Evolutionary conservation across 1,140 invertebrate genomes (phyloP), one percentile per base, ranked within the genome.

Genomic region (Lordiphosa collinella): DNA sequence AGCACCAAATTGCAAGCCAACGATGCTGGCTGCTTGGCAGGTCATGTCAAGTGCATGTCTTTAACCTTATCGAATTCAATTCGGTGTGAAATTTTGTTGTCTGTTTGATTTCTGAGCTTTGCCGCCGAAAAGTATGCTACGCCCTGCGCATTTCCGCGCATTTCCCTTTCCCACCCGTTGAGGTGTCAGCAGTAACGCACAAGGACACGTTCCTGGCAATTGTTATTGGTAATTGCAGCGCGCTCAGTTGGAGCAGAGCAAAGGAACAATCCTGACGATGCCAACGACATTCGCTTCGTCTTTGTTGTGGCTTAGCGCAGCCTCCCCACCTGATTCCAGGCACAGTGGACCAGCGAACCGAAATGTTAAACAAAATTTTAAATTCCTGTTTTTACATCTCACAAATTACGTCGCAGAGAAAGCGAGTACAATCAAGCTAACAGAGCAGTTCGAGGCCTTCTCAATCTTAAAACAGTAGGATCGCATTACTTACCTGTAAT

Each of bases 21-120:
- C 10, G 25, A 10, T 43, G 22, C 22, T 43, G n/a, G n/a, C 4
- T 10, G 37, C 12, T 31, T 46, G 11, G 13, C 18, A 12, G 16
- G 18, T 29, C 3, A 31, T 25, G 18, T 11, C 25, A 46, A 13
- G 25, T 46, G 12, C 11, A n/a, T 10, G 14, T 14, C 54, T 22
- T 46, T 63, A 36, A 25, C 32, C 34, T 34, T 61, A 67, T 54
- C 62, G 5, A 67, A 72, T 55, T 53, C 72, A 76, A 78, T 76
- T 67, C 73, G 40, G 62, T 65, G 62, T 67, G 57, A 72, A 78
- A 59, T 44, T 43, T 56, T 31, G 29, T 48, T 40, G 12, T 48
- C 9, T 10, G 22, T 29, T 14, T 16, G 13, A 18, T 25, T 58
- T 22, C 48, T 2, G 14, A 14, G 29, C 22, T 12, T 34, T 10